Evolutionary conservation across 2,797 vertebrate species (phyloP).

Genomic region (Peromyscus attwateri): DNA sequence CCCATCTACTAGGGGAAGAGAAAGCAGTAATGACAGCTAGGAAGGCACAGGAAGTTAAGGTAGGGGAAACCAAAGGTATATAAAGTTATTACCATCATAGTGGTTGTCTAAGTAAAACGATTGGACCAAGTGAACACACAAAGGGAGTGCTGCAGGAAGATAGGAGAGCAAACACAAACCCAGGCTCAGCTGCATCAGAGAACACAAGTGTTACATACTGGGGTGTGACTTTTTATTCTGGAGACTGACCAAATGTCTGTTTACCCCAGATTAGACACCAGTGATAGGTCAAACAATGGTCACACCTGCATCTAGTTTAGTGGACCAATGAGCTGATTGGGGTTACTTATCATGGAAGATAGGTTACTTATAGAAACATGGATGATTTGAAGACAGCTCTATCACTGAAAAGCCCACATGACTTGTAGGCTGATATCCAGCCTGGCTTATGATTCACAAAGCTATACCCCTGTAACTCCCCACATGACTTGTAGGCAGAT

Average conservation of each 20-base stretch:
- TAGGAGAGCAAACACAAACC: background rate
- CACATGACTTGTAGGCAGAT: background rate
- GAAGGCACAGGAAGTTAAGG: background rate
- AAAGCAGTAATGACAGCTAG: background rate
- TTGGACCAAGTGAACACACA: rapidly evolving
- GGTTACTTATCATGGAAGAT: background rate
- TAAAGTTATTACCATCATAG: background rate
- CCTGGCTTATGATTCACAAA: background rate
- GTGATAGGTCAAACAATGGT: background rate
- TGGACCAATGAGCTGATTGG: background rate
- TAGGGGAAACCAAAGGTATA: background rate
- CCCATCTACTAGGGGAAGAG: background rate
- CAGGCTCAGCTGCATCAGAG: background rate
- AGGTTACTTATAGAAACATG: background rate
- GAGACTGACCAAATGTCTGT: background rate
- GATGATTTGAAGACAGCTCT: background rate
- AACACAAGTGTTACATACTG: background rate
- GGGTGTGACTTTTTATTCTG: background rate
- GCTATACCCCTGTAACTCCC: background rate
- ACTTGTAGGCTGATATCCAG: too few relatives aligned
- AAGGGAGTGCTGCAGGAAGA: background rate
- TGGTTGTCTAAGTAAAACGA: background rate
- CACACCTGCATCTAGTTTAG: background rate
- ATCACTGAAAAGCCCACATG: background rate
- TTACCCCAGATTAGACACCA: background rate